Evolutionary conservation across 2,888 invertebrate species (phyloP).

Genomic region (Myathropa florea): DNA sequence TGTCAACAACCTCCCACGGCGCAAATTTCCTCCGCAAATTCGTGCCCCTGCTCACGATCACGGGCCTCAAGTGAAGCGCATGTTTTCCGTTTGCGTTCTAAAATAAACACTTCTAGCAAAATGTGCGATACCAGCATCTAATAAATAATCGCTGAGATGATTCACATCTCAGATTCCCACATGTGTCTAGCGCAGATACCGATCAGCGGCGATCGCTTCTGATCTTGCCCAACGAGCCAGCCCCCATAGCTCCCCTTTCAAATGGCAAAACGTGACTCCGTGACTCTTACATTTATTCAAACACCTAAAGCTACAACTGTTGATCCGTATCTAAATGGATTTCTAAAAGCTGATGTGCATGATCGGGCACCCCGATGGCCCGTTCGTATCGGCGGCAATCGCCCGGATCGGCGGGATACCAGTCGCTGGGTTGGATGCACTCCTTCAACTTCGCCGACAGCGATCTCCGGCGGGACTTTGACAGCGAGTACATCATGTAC

Average conservation of each 20-base stretch:
- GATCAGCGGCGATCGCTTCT: not conserved
- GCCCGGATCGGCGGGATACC: conserved; percentile 79
- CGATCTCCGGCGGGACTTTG: conserved; percentile 66
- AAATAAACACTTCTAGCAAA: not conserved
- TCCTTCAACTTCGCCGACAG: conserved; percentile 76
- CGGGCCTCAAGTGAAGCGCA: not conserved
- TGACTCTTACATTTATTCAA: conserved; percentile 26
- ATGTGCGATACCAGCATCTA: not conserved
- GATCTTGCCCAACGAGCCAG: not conserved
- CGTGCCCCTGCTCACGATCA: not conserved
- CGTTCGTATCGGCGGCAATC: conserved; percentile 79
- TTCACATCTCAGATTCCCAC: not conserved
- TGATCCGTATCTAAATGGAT: conserved; percentile 63
- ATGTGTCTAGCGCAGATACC: too few relatives aligned
- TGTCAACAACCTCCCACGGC: not conserved
- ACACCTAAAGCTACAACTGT: conserved; percentile 41
- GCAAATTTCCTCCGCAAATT: not conserved
- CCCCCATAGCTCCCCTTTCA: not conserved
- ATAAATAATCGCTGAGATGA: too few relatives aligned
- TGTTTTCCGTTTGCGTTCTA: not conserved
- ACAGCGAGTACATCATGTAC: conserved; percentile 59
- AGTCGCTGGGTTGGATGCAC: conserved; percentile 78
- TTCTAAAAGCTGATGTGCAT: conserved; percentile 66
- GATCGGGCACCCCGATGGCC: conserved; percentile 76
- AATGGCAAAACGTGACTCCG: not conserved